A percentile compares a stretch with the other conserved stretches of the same genome.
Evolutionary conservation across 2,113 vertebrate species (phyloP).

Genomic region (Sisor rabdophorus): DNA sequence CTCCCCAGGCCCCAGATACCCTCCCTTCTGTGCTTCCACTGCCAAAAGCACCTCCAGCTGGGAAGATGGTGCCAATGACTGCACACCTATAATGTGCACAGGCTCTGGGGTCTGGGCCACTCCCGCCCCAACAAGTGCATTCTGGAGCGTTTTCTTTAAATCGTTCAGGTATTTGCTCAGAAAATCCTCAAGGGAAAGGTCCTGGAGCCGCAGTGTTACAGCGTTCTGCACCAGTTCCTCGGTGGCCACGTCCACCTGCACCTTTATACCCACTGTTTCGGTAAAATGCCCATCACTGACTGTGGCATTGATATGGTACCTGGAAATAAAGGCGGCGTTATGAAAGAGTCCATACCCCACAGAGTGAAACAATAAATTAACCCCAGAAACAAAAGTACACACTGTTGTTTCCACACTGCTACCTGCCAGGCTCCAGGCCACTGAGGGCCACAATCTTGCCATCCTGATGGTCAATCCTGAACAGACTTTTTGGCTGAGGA

Average conservation of each 20-base stretch:
- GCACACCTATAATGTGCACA: slow-evolving; percentile 83
- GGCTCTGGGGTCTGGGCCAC: slow-evolving; percentile 81
- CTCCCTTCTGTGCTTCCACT: slow-evolving; percentile 75
- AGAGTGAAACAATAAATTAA: not conserved
- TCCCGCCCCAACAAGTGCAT: slow-evolving; percentile 61
- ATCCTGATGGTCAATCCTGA: slow-evolving; percentile 85
- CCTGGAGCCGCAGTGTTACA: slow-evolving; percentile 81
- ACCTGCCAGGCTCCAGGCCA: slow-evolving; percentile 86
- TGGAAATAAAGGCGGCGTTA: slow-evolving; percentile 48
- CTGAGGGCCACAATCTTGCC: slow-evolving; percentile 87
- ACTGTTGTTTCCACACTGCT: slow-evolving; percentile 31
- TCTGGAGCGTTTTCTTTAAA: slow-evolving; percentile 77
- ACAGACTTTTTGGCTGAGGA: slow-evolving; percentile 80
- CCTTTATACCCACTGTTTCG: slow-evolving; percentile 80
- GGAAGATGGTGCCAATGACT: slow-evolving; percentile 73
- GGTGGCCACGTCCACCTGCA: slow-evolving; percentile 86
- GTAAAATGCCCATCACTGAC: slow-evolving; percentile 92
- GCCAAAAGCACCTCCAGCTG: slow-evolving; percentile 88
- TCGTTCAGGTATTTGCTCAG: slow-evolving; percentile 82
- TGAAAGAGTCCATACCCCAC: not conserved
- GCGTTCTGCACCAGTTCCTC: slow-evolving; percentile 82
- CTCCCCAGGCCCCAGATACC: slow-evolving; percentile 80
- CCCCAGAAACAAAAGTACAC: not conserved
- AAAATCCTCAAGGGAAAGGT: slow-evolving; percentile 85
- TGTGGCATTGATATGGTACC: slow-evolving; percentile 85